Evolutionary conservation across 2,888 invertebrate species (phyloP).

Genomic region (Archips crataeganus): DNA sequence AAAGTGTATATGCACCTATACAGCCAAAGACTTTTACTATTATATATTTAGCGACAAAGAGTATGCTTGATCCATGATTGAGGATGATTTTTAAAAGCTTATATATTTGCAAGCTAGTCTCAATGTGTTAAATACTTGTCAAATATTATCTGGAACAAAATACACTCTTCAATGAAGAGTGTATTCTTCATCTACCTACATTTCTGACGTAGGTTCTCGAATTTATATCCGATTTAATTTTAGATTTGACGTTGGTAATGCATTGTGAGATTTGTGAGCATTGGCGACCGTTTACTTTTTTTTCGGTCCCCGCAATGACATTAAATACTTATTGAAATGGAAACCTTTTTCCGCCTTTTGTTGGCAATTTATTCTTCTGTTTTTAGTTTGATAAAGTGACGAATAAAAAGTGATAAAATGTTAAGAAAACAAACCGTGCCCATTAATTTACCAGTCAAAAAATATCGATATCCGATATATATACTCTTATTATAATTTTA

Average conservation of each 20-base stretch:
- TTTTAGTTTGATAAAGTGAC: neutral
- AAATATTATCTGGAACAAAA: neutral
- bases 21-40: too few relatives aligned
- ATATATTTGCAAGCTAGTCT: too few relatives aligned
- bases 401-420: neutral
- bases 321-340: constrained; percentile 2
- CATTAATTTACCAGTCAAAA: too few relatives aligned
- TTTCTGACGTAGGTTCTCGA: neutral
- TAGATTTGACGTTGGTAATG: constrained; percentile 6
- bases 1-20: too few relatives aligned
- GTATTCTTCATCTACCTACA: neutral
- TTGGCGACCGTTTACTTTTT: neutral
- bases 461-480: too few relatives aligned
- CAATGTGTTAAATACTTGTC: too few relatives aligned
- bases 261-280: neutral
- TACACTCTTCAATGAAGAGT: too few relatives aligned
- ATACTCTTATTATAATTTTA: too few relatives aligned
- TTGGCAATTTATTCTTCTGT: neutral
- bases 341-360: neutral
- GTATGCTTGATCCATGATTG: too few relatives aligned
- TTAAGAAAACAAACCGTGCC: too few relatives aligned
- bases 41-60: too few relatives aligned
- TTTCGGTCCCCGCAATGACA: neutral
- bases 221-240: constrained; percentile 14
- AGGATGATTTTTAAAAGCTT: too few relatives aligned